Base-by-base conservation (phyloP, 2,113 vertebrate species). In the Vulpes vulpes region DNA sequence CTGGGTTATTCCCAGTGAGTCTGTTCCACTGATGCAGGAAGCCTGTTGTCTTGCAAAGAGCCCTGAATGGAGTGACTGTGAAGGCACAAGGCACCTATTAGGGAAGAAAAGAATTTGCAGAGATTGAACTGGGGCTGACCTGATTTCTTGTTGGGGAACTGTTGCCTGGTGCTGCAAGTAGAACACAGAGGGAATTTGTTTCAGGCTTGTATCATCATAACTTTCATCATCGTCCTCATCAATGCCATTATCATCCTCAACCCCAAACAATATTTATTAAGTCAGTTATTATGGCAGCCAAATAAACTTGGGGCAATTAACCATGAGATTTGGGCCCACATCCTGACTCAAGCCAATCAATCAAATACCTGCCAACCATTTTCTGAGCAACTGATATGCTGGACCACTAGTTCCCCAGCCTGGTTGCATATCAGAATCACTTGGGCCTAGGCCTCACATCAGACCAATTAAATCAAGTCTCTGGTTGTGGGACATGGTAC, bases 1-100 rank as follows among this genome's bases (percentile, higher is more conserved):
- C 92, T 97, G 94, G 98, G 97, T 94, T 97, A 98, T 94, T 97
- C 97, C 97, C 98, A 55, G 74, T 2, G 95, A 89, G 84, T 90
- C 80, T 82, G 95, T 43, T 91, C 96, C 74, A 81, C 87, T 94
- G 93, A 79, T 49, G 67, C 57, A 65, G 71, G 95, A 82, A 88
- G 64, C 32, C 89, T 53, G 53, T 35, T 53, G 51, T 59, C 82
- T 94, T 49, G 11, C 79, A 86, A 74, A 79, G 62, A 86, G 35
- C 30, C 74, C 82, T 2, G 2, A 7, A 1, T 19, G 51, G 71
- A 67, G 89, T 38, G 64, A 20, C 82, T 71, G 27, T 38, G 76
- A 78, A 79, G 82, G 20, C 32, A 51, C 12, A 8, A 59, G 62
- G 82, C 27, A 32, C 78, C 65, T 67, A 11, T 38, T 32, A 23